Evolutionary conservation across 2,113 vertebrate genomes (phyloP).

Genomic region (Engraulis encrasicolus): DNA sequence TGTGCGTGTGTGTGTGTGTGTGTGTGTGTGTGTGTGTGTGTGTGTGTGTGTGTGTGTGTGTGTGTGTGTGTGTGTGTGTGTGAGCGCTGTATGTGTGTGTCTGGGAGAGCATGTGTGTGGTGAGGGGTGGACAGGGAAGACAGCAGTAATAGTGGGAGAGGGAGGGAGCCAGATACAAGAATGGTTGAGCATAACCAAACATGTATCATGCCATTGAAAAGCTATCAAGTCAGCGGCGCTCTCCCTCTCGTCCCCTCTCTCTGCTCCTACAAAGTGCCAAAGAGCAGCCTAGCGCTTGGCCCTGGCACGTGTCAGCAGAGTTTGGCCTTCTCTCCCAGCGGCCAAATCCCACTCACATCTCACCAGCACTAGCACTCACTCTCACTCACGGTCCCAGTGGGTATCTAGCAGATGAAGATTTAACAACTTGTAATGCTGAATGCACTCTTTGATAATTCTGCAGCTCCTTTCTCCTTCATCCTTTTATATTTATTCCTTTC

Average conservation of each 20-base stretch:
- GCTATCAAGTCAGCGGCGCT: too few relatives aligned
- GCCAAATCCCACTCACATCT: too few relatives aligned
- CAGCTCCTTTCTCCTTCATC: not conserved
- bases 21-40: not conserved
- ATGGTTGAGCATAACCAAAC: too few relatives aligned
- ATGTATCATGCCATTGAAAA: too few relatives aligned
- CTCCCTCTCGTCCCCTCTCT: too few relatives aligned
- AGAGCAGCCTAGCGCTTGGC: not conserved
- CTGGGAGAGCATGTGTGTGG: not conserved
- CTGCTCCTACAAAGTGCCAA: not conserved
- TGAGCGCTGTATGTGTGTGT: not conserved
- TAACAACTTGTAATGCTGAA: not conserved
- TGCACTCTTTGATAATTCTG: not conserved
- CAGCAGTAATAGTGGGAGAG: too few relatives aligned
- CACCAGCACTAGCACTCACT: too few relatives aligned
- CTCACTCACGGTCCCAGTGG: too few relatives aligned
- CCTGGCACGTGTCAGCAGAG: not conserved
- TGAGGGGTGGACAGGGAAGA: not conserved
- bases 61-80: slow-evolving; percentile 2
- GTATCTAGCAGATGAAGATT: slow-evolving; percentile 1
- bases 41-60: not conserved
- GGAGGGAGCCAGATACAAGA: too few relatives aligned
- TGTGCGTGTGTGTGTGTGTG: not conserved
- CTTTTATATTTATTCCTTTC: too few relatives aligned
- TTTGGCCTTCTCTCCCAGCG: not conserved